phyloP scores from a whole-genome alignment of 1,140 invertebrate genomes.

The Drosophila lacteicornis region DNA sequence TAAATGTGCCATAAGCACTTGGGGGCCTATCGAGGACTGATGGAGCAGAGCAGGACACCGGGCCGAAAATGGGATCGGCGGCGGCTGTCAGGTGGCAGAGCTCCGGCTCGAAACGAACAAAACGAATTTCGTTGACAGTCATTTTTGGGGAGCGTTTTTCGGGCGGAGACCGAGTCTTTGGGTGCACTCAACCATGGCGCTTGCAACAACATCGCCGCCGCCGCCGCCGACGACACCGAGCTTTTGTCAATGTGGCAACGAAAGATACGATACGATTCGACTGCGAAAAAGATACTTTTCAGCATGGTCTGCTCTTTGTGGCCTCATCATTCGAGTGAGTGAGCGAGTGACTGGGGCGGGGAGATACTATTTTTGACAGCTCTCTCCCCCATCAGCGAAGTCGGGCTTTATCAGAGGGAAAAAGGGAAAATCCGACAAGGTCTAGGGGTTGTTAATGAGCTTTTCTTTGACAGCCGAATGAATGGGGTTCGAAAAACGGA shows the following conservation, averaged over 20 bases:
- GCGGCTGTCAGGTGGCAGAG: constrained; percentile 23
- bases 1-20: constrained; percentile 65
- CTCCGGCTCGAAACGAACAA: constrained; percentile 6
- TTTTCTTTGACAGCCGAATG: constrained; percentile 55
- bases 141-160: constrained; percentile 27
- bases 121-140: constrained; percentile 54
- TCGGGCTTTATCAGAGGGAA: constrained; percentile 18
- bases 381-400: constrained; percentile 5
- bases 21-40: constrained; percentile 44
- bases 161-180: constrained; percentile 1
- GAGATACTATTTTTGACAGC: constrained; percentile 65
- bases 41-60: constrained; percentile 25
- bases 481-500: constrained; percentile 39
- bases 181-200: constrained; percentile 58
- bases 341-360: neutral
- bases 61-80: constrained; percentile 12
- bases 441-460: constrained; percentile 67
- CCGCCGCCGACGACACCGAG: constrained; percentile 14
- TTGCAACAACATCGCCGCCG: constrained; percentile 15
- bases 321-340: constrained; percentile 35
- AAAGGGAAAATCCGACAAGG: constrained; percentile 1
- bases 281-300: constrained; percentile 64
- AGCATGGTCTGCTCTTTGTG: constrained; percentile 56
- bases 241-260: constrained; percentile 44
- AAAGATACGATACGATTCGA: constrained; percentile 43